Base-by-base conservation (phyloP, 2,113 vertebrate genomes). In the Glaucidium brasilianum region DNA sequence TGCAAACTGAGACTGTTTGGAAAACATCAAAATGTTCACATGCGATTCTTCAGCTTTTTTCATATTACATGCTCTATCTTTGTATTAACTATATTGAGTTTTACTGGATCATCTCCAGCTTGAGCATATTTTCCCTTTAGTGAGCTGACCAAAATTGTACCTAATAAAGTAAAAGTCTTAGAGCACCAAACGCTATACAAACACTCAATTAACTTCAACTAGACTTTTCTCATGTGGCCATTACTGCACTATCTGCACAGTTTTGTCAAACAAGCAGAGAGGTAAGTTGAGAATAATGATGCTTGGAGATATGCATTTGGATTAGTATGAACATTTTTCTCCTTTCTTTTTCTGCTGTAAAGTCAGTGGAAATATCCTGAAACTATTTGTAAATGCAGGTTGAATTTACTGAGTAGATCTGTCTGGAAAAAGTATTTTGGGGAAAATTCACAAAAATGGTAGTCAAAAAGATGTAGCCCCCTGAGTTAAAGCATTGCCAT, bases 131-230 rank as follows among this genome's bases (percentile, higher is more conserved):
- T 88, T 92, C 18, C 79, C 58, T 71, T 77, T 67, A 84, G 37
- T 20, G 35, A 93, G n/a, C 12, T 77, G 30, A 50, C 37, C 75
- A 86, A 95, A 95, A 94, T 71, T 63, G 22, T 34, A 39, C 5
- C 26, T 52, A 93, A 88, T 59, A 71, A 94, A 95, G 25, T 76
- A 90, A 26, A 85, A 92, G 29, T 17, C 64, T 86, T 67, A 80
- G 35, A 90, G 85, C 39, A 86, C 55, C 37, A 68, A 93, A 86
- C 4, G 0, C 43, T 83, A 30, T 67, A 35, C 43, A 91, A 92
- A 88, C 50, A 95, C 47, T 62, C 50, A 66, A 83, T 94, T 96
- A 96, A 83, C 55, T 88, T 64, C 45, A 83, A 85, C 63, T 20
- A 90, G 74, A 77, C 59, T 83, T 80, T 90, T 88, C 78, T 77